These are phyloP conservation scores for Amniataba percoides DNA, from an alignment of 2,797 vertebrate genomes.

Conservation along the genomic window DNA sequence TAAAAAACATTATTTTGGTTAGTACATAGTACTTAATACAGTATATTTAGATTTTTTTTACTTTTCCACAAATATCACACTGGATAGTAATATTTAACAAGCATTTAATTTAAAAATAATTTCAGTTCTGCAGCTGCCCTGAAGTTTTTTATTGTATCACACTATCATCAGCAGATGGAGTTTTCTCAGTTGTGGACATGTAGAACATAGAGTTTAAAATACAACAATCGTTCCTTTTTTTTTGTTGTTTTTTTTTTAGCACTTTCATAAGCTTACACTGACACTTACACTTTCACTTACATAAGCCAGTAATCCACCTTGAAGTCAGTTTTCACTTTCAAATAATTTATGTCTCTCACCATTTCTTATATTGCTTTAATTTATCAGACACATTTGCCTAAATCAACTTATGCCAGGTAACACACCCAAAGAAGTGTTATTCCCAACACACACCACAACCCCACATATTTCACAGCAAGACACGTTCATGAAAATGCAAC, in stretches of 20 bases:
- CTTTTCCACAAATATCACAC: neutral
- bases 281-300: too few species aligned
- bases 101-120: neutral
- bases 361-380: neutral
- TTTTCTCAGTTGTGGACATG: neutral
- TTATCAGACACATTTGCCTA: neutral
- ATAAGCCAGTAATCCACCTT: neutral
- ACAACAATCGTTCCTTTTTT: neutral
- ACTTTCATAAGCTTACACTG: too few species aligned
- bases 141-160: neutral
- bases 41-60: neutral
- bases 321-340: neutral
- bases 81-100: neutral
- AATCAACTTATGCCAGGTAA: neutral
- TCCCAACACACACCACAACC: neutral
- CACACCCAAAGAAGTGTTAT: neutral
- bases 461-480: conserved; percentile 4
- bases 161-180: neutral
- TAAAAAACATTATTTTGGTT: neutral
- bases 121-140: neutral
- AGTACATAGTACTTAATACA: neutral
- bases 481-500: conserved; percentile 33
- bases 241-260: neutral
- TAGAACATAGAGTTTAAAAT: neutral
- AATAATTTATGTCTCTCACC: neutral